A percentile compares a stretch with the other conserved stretches of the same genome.
phyloP scores from a whole-genome alignment of 2,113 vertebrate species.

The Platycercus adscitus region DNA sequence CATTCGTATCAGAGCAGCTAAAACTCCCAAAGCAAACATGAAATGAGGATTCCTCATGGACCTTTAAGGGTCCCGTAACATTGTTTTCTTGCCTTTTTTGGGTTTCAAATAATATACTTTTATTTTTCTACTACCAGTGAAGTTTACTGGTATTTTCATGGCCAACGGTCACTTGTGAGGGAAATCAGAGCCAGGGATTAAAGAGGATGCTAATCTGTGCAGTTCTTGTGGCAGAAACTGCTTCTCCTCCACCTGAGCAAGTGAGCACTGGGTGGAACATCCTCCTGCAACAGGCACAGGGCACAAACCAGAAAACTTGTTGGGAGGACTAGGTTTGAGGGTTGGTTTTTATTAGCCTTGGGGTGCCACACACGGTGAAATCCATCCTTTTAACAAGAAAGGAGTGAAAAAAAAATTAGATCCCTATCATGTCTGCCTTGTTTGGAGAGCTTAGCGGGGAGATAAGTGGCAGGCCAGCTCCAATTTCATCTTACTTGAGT shows the following conservation, averaged over 20 bases:
- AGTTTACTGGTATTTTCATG: conserved; percentile 26
- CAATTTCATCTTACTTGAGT: neutral
- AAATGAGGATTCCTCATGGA: neutral
- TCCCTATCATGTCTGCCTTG: accelerated
- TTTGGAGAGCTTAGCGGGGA: neutral
- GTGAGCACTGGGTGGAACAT: neutral
- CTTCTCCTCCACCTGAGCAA: neutral
- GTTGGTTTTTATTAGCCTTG: neutral
- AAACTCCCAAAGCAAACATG: conserved; percentile 32
- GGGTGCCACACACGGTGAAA: neutral
- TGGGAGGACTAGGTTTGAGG: neutral
- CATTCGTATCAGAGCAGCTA: neutral
- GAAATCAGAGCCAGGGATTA: conserved; percentile 30
- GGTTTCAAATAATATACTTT: neutral
- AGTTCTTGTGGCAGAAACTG: conserved; percentile 23
- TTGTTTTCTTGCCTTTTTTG: conserved; percentile 25
- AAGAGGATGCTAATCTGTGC: neutral
- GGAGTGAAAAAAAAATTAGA: neutral
- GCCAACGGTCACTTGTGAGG: neutral
- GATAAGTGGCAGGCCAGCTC: neutral
- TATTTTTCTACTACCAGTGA: conserved; percentile 9
- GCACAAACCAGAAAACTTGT: neutral
- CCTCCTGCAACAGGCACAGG: neutral
- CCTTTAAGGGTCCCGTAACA: neutral
- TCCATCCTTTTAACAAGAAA: neutral